phyloP scores from a whole-genome alignment of 1,140 invertebrate species.

The Eciton burchellii region DNA sequence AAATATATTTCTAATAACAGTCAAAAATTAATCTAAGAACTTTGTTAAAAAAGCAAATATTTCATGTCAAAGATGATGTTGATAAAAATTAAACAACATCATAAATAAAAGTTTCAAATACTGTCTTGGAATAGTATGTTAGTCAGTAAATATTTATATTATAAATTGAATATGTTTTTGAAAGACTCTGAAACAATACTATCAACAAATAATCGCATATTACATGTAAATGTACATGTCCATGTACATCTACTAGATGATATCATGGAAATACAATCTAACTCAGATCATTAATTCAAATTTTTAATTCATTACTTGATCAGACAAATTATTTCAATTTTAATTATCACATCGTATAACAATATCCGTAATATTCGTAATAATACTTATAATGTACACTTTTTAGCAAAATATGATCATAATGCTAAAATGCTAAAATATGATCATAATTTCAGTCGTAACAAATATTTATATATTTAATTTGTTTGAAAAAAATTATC shows the following conservation, averaged over 20 bases:
- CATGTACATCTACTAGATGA: neutral
- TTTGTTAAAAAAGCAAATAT: neutral
- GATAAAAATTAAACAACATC: neutral
- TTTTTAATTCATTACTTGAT: neutral
- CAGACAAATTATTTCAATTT: neutral
- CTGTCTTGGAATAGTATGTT: neutral
- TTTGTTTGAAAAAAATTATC: neutral
- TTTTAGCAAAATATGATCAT: neutral
- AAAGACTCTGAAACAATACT: slow-evolving; percentile 17
- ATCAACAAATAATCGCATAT: neutral
- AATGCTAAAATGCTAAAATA: neutral
- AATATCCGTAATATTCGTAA: too few species aligned
- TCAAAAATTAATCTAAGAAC: neutral
- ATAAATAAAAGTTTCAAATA: neutral
- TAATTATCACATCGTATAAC: neutral
- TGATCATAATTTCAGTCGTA: slow-evolving; percentile 16
- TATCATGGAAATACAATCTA: neutral
- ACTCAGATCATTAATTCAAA: neutral
- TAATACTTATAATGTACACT: neutral
- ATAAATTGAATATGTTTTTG: neutral
- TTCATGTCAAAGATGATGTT: neutral
- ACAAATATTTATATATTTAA: neutral
- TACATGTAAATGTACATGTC: neutral
- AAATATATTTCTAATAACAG: slow-evolving; percentile 18
- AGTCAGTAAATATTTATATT: slow-evolving; percentile 13